Evolutionary conservation across 2,888 invertebrate genomes (phyloP).

Genomic region (Doris montereyensis): DNA sequence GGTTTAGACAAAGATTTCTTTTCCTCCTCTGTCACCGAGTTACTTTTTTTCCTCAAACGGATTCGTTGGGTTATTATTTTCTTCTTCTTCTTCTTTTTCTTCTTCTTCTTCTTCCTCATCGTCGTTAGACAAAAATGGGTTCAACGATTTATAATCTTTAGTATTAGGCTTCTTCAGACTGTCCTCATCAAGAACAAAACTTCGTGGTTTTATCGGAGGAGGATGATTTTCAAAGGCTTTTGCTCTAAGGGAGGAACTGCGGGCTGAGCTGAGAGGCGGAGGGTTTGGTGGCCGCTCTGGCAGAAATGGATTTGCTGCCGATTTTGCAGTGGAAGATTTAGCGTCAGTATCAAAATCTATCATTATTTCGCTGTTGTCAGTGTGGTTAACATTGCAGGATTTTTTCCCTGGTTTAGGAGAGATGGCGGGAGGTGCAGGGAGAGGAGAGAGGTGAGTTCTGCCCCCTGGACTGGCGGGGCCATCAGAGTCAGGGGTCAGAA

Average conservation of each 20-base stretch:
- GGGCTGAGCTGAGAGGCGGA: slow-evolving; percentile 39
- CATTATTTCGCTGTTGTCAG: slow-evolving; percentile 8
- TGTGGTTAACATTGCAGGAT: neutral
- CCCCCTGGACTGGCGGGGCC: no score
- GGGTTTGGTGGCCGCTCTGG: slow-evolving; percentile 39
- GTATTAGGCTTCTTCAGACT: neutral
- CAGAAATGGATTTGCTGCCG: slow-evolving; percentile 35
- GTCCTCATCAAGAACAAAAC: neutral
- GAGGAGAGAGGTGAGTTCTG: slow-evolving; percentile 13
- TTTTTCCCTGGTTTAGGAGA: slow-evolving; percentile 29
- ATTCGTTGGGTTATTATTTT: neutral
- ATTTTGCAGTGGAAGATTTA: neutral
- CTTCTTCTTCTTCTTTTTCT: slow-evolving; percentile 26
- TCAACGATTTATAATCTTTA: slow-evolving; percentile 20
- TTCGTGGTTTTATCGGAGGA: no score
- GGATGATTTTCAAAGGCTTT: slow-evolving; percentile 10
- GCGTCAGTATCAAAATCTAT: neutral
- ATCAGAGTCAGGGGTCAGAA: no score
- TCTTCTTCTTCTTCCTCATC: slow-evolving; percentile 48
- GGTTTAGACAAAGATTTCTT: neutral
- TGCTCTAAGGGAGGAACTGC: slow-evolving; percentile 31
- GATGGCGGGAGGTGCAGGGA: slow-evolving; percentile 15
- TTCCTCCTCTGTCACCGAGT: neutral
- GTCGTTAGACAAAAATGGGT: slow-evolving; percentile 42
- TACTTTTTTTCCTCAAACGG: slow-evolving; percentile 7